phyloP scores from a whole-genome alignment of 2,113 vertebrate species.

The Callithrix jacchus region DNA sequence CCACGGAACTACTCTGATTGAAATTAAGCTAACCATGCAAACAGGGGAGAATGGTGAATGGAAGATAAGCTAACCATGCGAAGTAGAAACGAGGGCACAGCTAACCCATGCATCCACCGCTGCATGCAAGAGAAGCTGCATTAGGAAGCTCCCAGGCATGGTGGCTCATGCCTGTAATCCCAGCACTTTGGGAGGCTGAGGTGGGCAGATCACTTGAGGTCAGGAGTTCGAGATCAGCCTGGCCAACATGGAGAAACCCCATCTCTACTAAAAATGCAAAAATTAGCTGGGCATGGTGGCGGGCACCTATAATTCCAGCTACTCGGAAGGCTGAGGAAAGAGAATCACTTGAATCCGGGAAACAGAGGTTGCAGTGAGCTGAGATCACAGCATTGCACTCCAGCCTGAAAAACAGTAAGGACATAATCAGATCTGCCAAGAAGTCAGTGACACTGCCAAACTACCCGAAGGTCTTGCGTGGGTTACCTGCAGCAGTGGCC shows the following conservation, averaged over 20 bases:
- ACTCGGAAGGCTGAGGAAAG: no score
- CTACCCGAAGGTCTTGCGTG: neutral
- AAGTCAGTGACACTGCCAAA: neutral
- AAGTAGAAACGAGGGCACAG: neutral
- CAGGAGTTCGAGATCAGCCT: no score
- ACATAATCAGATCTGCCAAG: neutral
- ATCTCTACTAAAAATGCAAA: no score
- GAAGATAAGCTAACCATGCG: neutral
- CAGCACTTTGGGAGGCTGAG: no score
- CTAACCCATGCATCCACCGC: fast-evolving
- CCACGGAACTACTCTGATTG: neutral
- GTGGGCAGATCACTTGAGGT: no score
- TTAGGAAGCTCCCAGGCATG: neutral
- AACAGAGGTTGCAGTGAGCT: no score
- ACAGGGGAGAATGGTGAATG: neutral
- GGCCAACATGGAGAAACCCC: no score
- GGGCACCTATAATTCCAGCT: no score
- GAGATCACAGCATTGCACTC: no score
- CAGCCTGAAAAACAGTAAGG: neutral
- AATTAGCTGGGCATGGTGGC: no score
- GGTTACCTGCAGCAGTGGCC: neutral
- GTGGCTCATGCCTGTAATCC: no score
- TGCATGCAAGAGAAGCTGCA: neutral
- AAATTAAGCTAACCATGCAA: neutral
- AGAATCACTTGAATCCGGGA: no score